These are phyloP conservation scores for Monopterus albus DNA, from an alignment of 2,113 vertebrate genomes.

Conservation along the genomic window DNA sequence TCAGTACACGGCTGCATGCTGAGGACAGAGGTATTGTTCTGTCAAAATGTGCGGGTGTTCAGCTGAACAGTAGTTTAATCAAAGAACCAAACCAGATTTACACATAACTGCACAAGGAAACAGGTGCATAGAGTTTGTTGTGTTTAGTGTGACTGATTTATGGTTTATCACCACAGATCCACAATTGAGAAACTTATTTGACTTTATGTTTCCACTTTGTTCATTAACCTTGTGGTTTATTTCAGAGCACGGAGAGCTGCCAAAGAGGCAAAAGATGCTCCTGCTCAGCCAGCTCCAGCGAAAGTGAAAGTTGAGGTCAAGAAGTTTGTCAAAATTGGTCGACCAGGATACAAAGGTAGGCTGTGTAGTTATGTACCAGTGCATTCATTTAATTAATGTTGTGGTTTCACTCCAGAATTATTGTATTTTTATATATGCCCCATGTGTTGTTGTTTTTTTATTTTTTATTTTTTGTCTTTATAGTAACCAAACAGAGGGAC, in stretches of 20 bases:
- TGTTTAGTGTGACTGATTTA: too few relatives aligned
- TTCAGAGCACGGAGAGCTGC: slow-evolving; percentile 90
- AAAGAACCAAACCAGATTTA: not conserved
- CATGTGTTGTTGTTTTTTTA: too few relatives aligned
- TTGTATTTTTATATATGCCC: not conserved
- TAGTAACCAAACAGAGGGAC: slow-evolving; percentile 98
- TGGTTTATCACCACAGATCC: too few relatives aligned
- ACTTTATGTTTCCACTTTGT: not conserved
- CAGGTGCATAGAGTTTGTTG: too few relatives aligned
- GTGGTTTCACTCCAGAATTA: not conserved
- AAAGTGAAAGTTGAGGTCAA: slow-evolving; percentile 99
- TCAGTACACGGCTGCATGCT: not conserved
- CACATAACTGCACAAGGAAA: not conserved
- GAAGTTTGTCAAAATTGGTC: slow-evolving; percentile 98
- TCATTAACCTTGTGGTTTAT: not conserved
- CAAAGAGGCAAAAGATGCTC: slow-evolving; percentile 97
- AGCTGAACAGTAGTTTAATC: too few relatives aligned
- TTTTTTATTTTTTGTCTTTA: slow-evolving; percentile 12
- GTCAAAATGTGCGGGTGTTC: not conserved
- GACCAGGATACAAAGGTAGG: slow-evolving; percentile 96
- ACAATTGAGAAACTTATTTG: not conserved
- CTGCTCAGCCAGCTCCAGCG: slow-evolving; percentile 95
- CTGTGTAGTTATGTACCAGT: not conserved
- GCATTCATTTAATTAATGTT: not conserved
- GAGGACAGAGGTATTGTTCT: not conserved